phyloP scores from a whole-genome alignment of 2,888 invertebrate species.

The Argyresthia albistria region DNA sequence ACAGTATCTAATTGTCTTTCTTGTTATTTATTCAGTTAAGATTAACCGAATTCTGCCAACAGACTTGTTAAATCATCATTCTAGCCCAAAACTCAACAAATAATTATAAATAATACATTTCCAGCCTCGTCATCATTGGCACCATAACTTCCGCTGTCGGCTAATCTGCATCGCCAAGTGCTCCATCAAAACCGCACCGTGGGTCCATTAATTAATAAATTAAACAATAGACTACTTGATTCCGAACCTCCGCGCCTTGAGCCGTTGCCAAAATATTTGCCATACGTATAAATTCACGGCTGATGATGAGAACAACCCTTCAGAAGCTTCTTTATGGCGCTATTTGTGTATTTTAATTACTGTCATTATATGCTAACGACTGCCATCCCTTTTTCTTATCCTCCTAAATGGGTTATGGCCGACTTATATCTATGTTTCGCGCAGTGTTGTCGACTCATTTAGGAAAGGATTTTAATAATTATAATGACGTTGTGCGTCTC shows the following conservation, averaged over 20 bases:
- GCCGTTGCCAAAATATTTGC: slow-evolving; percentile 67
- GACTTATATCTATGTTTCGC: slow-evolving; percentile 59
- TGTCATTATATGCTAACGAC: slow-evolving; percentile 78
- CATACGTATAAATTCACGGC: slow-evolving; percentile 62
- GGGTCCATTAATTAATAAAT: slow-evolving; percentile 69
- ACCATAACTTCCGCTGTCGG: not conserved
- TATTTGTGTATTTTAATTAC: slow-evolving; percentile 82
- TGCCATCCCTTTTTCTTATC: slow-evolving; percentile 73
- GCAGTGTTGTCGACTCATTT: slow-evolving; percentile 53
- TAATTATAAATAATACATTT: too few species aligned
- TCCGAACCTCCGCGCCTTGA: slow-evolving; percentile 49
- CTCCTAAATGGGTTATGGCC: slow-evolving; percentile 68
- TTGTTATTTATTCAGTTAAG: too few species aligned
- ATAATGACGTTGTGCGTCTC: slow-evolving; percentile 35
- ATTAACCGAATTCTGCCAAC: not conserved
- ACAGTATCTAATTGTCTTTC: too few species aligned
- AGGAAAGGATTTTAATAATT: slow-evolving; percentile 61
- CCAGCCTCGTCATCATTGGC: too few species aligned
- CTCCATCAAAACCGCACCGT: slow-evolving; percentile 45
- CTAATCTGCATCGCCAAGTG: slow-evolving; percentile 3
- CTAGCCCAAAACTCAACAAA: too few species aligned
- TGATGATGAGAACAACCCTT: slow-evolving; percentile 71
- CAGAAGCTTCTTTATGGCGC: slow-evolving; percentile 74
- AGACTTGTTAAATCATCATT: too few species aligned
- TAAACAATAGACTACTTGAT: slow-evolving; percentile 65